Evolutionary conservation across 2,113 vertebrate genomes (phyloP), one percentile per base, ranked within the genome.

Genomic region (Sprattus sprattus): DNA sequence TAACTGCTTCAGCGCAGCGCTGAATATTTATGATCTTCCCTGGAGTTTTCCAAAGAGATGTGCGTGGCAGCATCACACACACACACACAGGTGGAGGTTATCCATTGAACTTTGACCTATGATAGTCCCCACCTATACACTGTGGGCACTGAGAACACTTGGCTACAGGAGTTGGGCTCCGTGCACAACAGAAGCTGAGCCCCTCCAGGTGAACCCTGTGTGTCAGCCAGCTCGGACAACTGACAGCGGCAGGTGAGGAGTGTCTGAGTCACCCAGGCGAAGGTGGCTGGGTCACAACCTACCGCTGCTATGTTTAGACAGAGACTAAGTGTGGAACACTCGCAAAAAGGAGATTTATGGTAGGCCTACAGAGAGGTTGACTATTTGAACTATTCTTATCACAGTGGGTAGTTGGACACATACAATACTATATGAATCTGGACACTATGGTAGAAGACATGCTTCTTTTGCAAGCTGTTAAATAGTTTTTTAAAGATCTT

Each of bases 71-170:
- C 57, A 71, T 44, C 13, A 82, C 45, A 82, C 78, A 64, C 18
- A 25, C 45, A 50, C 75, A 85, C 64, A 71, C 28, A 84, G 45
- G 64, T 18, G 22, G 50, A 52, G 13, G 47, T 83, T 54, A 50
- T 81, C 44, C 85, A 50, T 54, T 64, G 45, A 83, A 45, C 82
- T 83, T 52, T 75, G 28, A 82, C 84, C 25, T 2, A 60, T 28
- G 64, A n/a, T 25, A 67, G 64, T 7, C 2, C 25, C n/a, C 60
- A 67, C 60, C 28, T 67, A 8, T n/a, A 67, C 64, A 28, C 22
- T 67, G n/a, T 67, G 7, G 9, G 7, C 60, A 25, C 22, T 64
- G 20, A 22, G 64, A 28, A 11, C 9, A 28, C 64, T 11, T 20
- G 6, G 54, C 54, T 7, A 13, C 64, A 28, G 8, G n/a, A 25